Percentiles rank a stretch among this genome's conserved stretches.
Conservation (phyloP, 2,113 vertebrate genomes). For the Oncorhynchus masou region DNA sequence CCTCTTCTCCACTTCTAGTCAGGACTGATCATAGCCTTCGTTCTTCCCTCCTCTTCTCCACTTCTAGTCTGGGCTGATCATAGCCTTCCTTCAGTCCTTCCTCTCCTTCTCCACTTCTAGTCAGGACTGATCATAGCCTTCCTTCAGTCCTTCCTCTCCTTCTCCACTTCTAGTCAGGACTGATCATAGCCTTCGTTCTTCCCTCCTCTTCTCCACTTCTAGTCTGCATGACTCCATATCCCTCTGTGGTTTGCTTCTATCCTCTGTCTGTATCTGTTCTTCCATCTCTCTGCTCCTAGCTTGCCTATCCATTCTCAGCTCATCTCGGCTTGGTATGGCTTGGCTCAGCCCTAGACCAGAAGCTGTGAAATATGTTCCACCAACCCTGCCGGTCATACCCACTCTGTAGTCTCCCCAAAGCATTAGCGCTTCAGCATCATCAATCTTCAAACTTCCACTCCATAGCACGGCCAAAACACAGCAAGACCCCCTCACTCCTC, state of each 20-base stretch:
- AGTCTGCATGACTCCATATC: not conserved
- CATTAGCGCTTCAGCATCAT: not conserved
- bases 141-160: too few species aligned
- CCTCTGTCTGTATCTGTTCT: not conserved
- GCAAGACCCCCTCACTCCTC: not conserved
- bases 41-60: too few species aligned
- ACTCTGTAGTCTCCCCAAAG: conserved; percentile 33
- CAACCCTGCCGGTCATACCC: conserved; percentile 11
- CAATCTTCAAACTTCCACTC: not conserved
- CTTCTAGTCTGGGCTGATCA: too few species aligned
- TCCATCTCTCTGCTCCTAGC: not conserved
- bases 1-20: too few species aligned
- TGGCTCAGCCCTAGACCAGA: conserved; percentile 11
- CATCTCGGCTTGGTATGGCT: not conserved
- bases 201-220: not conserved
- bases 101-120: too few species aligned
- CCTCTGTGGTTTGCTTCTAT: not conserved
- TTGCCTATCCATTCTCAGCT: not conserved
- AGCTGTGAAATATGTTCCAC: conserved; percentile 18
- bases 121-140: too few species aligned
- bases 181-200: too few species aligned
- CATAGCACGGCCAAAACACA: conserved; percentile 28
- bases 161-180: too few species aligned
- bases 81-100: too few species aligned
- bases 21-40: too few species aligned